phyloP scores from a whole-genome alignment of 2,113 vertebrate genomes.

The Cephalopholis sonnerati region DNA sequence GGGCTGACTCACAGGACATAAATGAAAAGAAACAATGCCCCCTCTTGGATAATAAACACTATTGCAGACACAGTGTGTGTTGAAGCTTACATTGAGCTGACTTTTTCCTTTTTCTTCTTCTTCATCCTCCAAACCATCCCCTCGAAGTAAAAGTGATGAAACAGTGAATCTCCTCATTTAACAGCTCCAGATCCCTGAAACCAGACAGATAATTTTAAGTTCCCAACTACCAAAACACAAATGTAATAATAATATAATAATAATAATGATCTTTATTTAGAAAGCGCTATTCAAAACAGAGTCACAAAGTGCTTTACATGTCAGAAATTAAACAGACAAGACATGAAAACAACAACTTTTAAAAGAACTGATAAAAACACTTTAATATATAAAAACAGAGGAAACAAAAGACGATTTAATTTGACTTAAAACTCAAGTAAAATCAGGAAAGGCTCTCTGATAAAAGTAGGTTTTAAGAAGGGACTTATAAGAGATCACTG shows the following conservation, averaged over 20 bases:
- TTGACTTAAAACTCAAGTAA: too few species aligned
- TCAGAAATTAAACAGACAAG: too few species aligned
- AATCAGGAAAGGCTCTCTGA: too few species aligned
- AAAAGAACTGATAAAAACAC: too few species aligned
- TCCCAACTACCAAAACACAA: neutral
- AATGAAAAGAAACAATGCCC: constrained; percentile 12
- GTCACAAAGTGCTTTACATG: too few species aligned
- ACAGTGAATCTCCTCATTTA: constrained; percentile 65
- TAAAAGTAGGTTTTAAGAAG: too few species aligned
- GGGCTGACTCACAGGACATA: neutral
- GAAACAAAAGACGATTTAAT: too few species aligned
- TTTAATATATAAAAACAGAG: too few species aligned
- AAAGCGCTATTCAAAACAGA: too few species aligned
- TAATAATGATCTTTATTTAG: too few species aligned
- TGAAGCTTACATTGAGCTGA: constrained; percentile 31
- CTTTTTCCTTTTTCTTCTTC: constrained; percentile 6
- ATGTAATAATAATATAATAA: neutral
- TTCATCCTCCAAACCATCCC: constrained; percentile 20
- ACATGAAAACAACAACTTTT: too few species aligned
- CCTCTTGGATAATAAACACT: constrained; percentile 29
- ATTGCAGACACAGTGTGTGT: constrained; percentile 4
- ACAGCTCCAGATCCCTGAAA: constrained; percentile 31
- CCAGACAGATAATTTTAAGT: neutral
- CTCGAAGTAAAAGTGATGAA: constrained; percentile 42
- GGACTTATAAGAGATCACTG: too few species aligned